Conservation (phyloP, 2,113 vertebrate genomes). For the Glaucomys volans region DNA sequence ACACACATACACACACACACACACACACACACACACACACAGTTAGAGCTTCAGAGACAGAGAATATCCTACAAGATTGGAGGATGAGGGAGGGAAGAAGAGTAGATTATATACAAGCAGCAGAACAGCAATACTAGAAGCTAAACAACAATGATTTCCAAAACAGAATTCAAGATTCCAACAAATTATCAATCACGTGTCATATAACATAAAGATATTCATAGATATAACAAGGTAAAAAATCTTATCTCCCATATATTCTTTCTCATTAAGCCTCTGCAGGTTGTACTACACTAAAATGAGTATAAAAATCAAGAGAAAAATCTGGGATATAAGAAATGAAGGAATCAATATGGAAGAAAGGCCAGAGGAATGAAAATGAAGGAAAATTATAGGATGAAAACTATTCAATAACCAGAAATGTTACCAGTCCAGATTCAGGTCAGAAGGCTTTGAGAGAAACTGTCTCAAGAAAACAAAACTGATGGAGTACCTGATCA, state of each 20-base stretch:
- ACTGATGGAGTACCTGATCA: background rate
- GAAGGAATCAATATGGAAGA: background rate
- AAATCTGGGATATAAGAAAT: background rate
- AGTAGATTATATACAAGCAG: background rate
- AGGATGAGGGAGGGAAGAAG: background rate
- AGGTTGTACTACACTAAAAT: conserved; percentile 32
- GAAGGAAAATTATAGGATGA: background rate
- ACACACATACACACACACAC: no score
- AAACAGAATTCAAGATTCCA: background rate
- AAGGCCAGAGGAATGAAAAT: background rate
- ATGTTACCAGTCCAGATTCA: background rate
- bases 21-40: no score
- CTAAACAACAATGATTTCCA: background rate
- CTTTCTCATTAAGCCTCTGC: background rate
- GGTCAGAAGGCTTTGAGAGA: background rate
- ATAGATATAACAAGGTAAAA: conserved; percentile 21
- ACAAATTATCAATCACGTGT: conserved; percentile 5
- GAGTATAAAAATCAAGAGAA: background rate
- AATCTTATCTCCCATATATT: background rate
- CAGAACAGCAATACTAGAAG: background rate
- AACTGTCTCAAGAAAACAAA: conserved; percentile 33
- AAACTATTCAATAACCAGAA: background rate
- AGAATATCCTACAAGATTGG: background rate
- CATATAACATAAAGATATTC: conserved; percentile 15
- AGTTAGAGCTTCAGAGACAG: background rate